Percentiles rank a stretch among this genome's conserved stretches.
These are phyloP conservation scores for Chauna torquata DNA, from an alignment of 2,113 vertebrate genomes.

Conservation along the genomic window DNA sequence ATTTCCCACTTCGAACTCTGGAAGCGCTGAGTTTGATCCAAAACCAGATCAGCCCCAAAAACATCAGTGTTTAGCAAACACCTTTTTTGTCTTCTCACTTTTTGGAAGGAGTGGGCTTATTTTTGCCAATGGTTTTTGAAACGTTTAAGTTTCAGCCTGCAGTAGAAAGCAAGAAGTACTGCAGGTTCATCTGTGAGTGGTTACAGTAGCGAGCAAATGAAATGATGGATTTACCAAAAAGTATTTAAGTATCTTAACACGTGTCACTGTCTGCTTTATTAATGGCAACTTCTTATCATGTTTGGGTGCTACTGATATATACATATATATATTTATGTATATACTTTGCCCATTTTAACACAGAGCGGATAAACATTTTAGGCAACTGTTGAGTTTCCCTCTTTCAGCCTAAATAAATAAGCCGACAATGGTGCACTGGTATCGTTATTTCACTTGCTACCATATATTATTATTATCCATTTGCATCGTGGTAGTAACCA, in stretches of 20 bases:
- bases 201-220: neutral
- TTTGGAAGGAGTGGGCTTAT: neutral
- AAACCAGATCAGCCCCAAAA: neutral
- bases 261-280: neutral
- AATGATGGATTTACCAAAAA: neutral
- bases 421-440: neutral
- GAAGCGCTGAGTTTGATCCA: neutral
- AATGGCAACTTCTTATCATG: neutral
- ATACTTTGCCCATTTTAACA: neutral
- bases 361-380: neutral
- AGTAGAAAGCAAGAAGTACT: neutral
- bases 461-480: neutral
- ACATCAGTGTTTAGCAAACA: neutral
- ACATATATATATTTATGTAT: neutral
- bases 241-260: neutral
- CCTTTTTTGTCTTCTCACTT: neutral
- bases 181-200: neutral
- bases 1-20: neutral
- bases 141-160: neutral
- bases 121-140: neutral
- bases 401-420: neutral
- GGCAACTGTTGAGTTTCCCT: neutral
- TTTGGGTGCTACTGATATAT: neutral
- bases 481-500: neutral
- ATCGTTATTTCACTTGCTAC: neutral